Evolutionary conservation across 2,888 invertebrate genomes (phyloP), one percentile per base, ranked within the genome.

Genomic region (Tiphia femorata): DNA sequence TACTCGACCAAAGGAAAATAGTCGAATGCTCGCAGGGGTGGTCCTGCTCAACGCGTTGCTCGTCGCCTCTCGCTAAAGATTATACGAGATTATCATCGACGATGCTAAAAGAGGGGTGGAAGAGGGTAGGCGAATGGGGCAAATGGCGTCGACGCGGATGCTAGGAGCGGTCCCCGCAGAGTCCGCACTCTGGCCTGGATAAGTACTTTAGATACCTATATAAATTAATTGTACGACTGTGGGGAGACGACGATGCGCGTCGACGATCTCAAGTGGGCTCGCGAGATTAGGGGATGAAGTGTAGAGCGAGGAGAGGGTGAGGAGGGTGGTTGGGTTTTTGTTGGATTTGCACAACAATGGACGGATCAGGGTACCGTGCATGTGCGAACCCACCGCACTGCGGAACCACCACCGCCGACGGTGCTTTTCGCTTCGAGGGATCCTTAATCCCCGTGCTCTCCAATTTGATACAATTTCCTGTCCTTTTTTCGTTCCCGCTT

Each of bases 301-400:
- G n/a, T n/a, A n/a, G n/a, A n/a, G n/a, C n/a, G n/a, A n/a, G n/a
- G n/a, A n/a, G n/a, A n/a, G n/a, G n/a, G n/a, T n/a, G n/a, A n/a
- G n/a, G n/a, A n/a, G n/a, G n/a, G n/a, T n/a, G n/a, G n/a, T n/a
- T 72, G 62, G 74, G 80, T 82, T 82, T 82, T 80, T 78, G 80
- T 80, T 81, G 76, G 76, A 82, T 82, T 82, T 82, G 80, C 82
- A 82, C 82, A 80, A 82, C 82, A 82, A 82, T 82, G 75, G 68
- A 50, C 62, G 78, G 81, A 80, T 81, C 77, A 79, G 71, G 62
- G 67, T 60, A 65, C n/a, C n/a, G n/a, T n/a, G 79, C 81, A 80
- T 82, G 82, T 82, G 82, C 77, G 76, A 72, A 60, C 72, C 76
- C 68, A 66, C 67, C 68, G 72, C 48, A 63, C 8, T 35, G 71